These are phyloP conservation scores for Beroe forskalii DNA, from an alignment of 37 sponge, comb jelly and placozoan genomes.

Conservation along the genomic window DNA sequence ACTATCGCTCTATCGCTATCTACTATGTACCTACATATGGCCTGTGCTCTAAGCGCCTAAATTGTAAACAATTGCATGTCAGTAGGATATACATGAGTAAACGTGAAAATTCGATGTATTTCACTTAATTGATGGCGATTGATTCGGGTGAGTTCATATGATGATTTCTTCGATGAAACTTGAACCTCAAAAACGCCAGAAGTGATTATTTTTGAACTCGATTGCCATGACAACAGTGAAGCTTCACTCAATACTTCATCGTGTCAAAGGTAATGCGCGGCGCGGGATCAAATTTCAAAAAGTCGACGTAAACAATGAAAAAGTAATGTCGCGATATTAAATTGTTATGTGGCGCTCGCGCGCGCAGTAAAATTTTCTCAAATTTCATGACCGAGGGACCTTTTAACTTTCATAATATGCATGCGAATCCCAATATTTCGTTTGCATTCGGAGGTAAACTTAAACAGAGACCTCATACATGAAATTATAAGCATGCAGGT, in stretches of 20 bases:
- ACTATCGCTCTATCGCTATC: too few species aligned
- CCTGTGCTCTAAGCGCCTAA: too few species aligned
- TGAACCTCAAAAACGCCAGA: not conserved
- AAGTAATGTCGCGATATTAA: not conserved
- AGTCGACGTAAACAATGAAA: constrained; percentile 56
- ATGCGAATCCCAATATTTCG: not conserved
- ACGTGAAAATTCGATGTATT: too few species aligned
- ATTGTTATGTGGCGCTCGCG: not conserved
- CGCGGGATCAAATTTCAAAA: constrained; percentile 37
- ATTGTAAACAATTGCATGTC: too few species aligned
- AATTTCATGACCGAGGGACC: too few species aligned
- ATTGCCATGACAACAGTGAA: constrained; percentile 8
- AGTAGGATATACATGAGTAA: too few species aligned
- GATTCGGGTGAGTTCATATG: too few species aligned
- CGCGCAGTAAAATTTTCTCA: not conserved
- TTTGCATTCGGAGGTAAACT: not conserved
- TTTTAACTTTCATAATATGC: not conserved
- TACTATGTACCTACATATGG: too few species aligned
- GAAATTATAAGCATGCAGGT: not conserved
- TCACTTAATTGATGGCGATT: too few species aligned
- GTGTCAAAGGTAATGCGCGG: not conserved
- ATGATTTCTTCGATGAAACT: too few species aligned
- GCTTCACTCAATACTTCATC: not conserved
- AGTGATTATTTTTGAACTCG: not conserved
- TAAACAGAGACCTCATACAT: not conserved